Percentiles rank a stretch among this genome's conserved stretches.
These are phyloP conservation scores for Wiebesia pumilae DNA, from an alignment of 1,140 invertebrate species.

Conservation along the genomic window DNA sequence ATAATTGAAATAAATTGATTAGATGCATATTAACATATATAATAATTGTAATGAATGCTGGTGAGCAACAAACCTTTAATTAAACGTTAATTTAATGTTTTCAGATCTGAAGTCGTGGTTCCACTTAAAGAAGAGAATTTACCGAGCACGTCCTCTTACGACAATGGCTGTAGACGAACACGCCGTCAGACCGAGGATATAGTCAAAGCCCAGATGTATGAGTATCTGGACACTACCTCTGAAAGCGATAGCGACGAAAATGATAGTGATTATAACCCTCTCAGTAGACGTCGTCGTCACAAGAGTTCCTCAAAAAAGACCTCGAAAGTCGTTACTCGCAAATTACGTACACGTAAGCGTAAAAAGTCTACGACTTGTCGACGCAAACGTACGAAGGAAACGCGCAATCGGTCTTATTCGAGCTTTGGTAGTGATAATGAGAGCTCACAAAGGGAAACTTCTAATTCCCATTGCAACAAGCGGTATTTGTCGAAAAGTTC, in stretches of 20 bases:
- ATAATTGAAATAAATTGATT: no score
- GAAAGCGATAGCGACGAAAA: constrained; percentile 54
- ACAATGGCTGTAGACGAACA: background rate
- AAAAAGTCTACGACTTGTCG: constrained; percentile 53
- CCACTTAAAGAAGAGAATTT: constrained; percentile 43
- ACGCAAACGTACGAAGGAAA: constrained; percentile 23
- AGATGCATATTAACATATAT: no score
- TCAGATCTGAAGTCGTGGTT: background rate
- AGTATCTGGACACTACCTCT: constrained; percentile 16
- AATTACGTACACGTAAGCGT: constrained; percentile 38
- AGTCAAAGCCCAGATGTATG: constrained; percentile 16
- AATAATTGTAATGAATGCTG: no score
- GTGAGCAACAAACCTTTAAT: no score
- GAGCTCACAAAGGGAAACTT: background rate
- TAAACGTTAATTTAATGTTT: no score
- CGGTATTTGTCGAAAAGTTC: constrained; percentile 29
- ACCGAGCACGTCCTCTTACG: constrained; percentile 44
- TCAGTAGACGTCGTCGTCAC: constrained; percentile 40
- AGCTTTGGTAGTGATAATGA: constrained; percentile 52
- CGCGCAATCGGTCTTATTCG: constrained; percentile 41
- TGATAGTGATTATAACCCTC: constrained; percentile 58
- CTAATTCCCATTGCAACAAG: constrained; percentile 9
- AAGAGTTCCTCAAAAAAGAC: constrained; percentile 51
- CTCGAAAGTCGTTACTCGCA: constrained; percentile 36
- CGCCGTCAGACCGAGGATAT: constrained; percentile 22